Percentiles rank a stretch among this genome's conserved stretches.
phyloP scores from a whole-genome alignment of 1,140 invertebrate species.

The Listronotus bonariensis region DNA sequence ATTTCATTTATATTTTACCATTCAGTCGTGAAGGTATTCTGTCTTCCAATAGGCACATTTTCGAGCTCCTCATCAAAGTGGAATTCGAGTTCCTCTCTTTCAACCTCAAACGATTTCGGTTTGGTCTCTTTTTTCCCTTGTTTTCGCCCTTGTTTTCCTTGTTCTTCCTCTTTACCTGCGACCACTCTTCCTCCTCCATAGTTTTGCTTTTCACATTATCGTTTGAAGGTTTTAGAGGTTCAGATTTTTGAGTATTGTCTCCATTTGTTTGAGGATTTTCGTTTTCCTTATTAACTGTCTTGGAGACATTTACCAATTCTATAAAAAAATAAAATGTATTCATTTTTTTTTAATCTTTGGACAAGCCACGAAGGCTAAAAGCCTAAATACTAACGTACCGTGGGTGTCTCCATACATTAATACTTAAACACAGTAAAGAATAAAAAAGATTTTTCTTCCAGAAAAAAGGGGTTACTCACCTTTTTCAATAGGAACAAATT shows the following conservation, averaged over 20 bases:
- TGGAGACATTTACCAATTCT: constrained; percentile 8
- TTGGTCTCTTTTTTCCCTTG: constrained; percentile 53
- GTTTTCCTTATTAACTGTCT: constrained; percentile 30
- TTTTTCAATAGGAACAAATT: constrained; percentile 71
- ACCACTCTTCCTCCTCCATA: constrained; percentile 46
- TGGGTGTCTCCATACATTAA: too few species aligned
- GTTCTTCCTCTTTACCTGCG: constrained; percentile 51
- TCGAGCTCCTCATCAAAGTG: constrained; percentile 96
- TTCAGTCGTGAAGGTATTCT: constrained; percentile 80
- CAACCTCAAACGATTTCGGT: constrained; percentile 46
- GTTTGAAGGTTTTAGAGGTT: constrained; percentile 4
- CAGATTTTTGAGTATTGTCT: constrained; percentile 11
- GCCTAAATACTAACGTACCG: too few species aligned
- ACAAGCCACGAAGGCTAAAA: too few species aligned
- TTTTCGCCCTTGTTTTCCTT: constrained; percentile 57
- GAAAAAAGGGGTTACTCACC: constrained; percentile 6
- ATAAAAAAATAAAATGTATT: neutral
- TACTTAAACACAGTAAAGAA: too few species aligned
- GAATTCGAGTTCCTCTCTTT: constrained; percentile 91
- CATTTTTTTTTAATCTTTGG: too few species aligned
- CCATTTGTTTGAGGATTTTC: constrained; percentile 30
- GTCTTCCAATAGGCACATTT: constrained; percentile 69
- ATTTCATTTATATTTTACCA: constrained; percentile 57
- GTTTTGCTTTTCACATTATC: constrained; percentile 22
- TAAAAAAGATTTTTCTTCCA: too few species aligned